Evolutionary conservation across 1,140 invertebrate species (phyloP).

Genomic region (Apis mellifera): Amel_HAv3.1 CM009933.2:5650501-5651000

Average conservation of each 20-base stretch:
- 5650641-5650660: constrained; percentile 37
- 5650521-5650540: constrained; percentile 58
- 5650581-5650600: constrained; percentile 59
- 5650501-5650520: constrained; percentile 47
- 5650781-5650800: no score
- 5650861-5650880: no score
- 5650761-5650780: neutral
- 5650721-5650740: neutral
- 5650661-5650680: constrained; percentile 13
- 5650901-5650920: no score
- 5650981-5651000: no score
- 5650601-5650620: constrained; percentile 44
- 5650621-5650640: constrained; percentile 18
- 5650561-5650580: constrained; percentile 50
- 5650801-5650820: no score
- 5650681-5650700: constrained; percentile 21
- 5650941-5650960: no score
- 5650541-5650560: constrained; percentile 59
- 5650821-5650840: no score
- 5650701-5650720: neutral
- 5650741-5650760: neutral
- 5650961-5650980: no score
- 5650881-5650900: no score
- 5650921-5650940: no score
- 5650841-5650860: no score